A percentile compares a stretch with the other conserved stretches of the same genome.
Evolutionary conservation across 2,113 vertebrate species (phyloP).

Genomic region (Collichthys lucidus): DNA sequence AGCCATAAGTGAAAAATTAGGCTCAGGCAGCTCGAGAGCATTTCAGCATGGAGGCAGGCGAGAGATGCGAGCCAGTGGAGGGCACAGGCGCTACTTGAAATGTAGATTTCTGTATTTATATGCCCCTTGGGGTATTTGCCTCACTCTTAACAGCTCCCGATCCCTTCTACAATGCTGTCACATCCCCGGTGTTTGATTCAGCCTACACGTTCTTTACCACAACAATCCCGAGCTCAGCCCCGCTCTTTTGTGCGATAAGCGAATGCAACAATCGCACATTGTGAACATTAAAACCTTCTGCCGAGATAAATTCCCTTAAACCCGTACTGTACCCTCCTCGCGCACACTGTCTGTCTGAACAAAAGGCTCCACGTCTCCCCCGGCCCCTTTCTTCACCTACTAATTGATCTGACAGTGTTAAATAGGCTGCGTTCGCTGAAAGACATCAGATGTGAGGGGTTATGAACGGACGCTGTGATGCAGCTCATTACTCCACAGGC

Average conservation of each 20-base stretch:
- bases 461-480: conserved; percentile 65
- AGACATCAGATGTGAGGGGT: conserved; percentile 59
- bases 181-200: conserved; percentile 60
- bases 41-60: conserved; percentile 14
- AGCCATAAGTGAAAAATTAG: conserved; percentile 50
- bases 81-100: conserved; percentile 53
- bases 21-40: not conserved
- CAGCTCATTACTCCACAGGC: conserved; percentile 72
- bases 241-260: conserved; percentile 31
- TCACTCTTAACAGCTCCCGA: conserved; percentile 28
- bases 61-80: conserved; percentile 17
- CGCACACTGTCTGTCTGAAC: conserved; percentile 33
- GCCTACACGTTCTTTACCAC: conserved; percentile 29
- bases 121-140: conserved; percentile 51
- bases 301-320: conserved; percentile 46
- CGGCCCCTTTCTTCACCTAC: conserved; percentile 63
- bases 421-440: conserved; percentile 52
- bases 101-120: conserved; percentile 66
- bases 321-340: conserved; percentile 21
- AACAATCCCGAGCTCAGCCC: conserved; percentile 30
- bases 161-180: conserved; percentile 52
- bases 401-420: conserved; percentile 72
- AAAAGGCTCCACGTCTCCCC: conserved; percentile 42
- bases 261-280: conserved; percentile 29
- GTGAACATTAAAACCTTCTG: conserved; percentile 28